A percentile compares a stretch with the other conserved stretches of the same genome.
Evolutionary conservation across 2,113 vertebrate species (phyloP).

Genomic region (Corythornis cristatus): DNA sequence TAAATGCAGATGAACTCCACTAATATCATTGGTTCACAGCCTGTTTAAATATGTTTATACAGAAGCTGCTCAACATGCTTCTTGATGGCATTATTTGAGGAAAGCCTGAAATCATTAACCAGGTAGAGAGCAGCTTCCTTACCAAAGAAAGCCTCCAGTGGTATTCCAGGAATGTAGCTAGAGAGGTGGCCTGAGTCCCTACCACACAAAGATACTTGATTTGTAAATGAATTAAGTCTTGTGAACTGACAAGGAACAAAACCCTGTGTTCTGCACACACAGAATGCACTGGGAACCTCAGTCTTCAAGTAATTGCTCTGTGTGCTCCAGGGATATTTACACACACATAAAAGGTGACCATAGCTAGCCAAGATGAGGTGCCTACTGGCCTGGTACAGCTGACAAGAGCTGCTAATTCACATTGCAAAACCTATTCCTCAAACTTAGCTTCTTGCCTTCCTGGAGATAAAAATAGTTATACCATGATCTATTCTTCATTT

Average conservation of each 20-base stretch:
- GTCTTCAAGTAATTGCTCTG: background rate
- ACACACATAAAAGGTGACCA: background rate
- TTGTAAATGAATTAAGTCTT: conserved; percentile 11
- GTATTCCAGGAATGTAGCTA: background rate
- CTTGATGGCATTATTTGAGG: background rate
- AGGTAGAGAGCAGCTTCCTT: background rate
- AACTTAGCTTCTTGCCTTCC: background rate
- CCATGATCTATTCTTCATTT: background rate
- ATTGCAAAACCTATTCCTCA: background rate
- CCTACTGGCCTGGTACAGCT: background rate
- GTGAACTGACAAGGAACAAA: conserved; percentile 1
- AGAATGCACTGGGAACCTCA: background rate
- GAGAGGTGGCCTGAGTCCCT: background rate
- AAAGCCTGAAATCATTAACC: background rate
- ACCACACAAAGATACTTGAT: background rate
- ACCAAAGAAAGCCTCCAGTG: background rate
- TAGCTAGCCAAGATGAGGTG: background rate
- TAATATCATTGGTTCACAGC: background rate
- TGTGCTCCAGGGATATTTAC: background rate
- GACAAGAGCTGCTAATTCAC: background rate
- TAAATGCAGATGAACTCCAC: background rate
- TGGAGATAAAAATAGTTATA: conserved; percentile 1
- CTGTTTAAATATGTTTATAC: background rate
- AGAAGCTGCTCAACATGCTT: background rate
- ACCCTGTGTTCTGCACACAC: background rate